phyloP scores from a whole-genome alignment of 1,140 invertebrate genomes.

The Lucilia cuprina region DNA sequence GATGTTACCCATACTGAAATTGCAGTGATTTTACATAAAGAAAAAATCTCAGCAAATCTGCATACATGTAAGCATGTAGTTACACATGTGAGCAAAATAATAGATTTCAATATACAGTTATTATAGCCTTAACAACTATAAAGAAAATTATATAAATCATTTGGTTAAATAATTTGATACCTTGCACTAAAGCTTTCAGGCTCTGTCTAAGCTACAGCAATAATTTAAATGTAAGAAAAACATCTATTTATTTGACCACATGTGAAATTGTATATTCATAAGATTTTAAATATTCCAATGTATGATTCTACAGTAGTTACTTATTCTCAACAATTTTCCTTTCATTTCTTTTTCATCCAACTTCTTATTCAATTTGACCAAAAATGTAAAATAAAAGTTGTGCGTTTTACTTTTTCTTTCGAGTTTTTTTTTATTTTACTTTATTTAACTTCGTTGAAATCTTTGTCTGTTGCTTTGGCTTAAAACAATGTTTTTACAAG shows the following conservation, averaged over 20 bases:
- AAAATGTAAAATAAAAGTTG: not conserved
- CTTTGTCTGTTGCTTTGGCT: not conserved
- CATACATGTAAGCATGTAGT: not conserved
- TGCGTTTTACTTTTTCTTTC: not conserved
- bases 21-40: not conserved
- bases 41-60: not conserved
- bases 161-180: too few species aligned
- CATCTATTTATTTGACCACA: too few species aligned
- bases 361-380: slow-evolving; percentile 4
- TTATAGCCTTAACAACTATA: too few species aligned
- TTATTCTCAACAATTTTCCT: not conserved
- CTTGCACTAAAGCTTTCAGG: too few species aligned
- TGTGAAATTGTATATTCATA: too few species aligned
- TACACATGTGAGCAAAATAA: too few species aligned
- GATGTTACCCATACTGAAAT: not conserved
- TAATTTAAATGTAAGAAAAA: too few species aligned
- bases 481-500: slow-evolving; percentile 12
- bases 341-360: not conserved
- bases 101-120: too few species aligned
- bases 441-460: not conserved
- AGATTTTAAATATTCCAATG: not conserved
- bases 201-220: too few species aligned
- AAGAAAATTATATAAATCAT: too few species aligned
- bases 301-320: not conserved
- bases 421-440: not conserved